Evolutionary conservation across 1,140 invertebrate species (phyloP).

Genomic region (Brachionus paranguensis): DNA sequence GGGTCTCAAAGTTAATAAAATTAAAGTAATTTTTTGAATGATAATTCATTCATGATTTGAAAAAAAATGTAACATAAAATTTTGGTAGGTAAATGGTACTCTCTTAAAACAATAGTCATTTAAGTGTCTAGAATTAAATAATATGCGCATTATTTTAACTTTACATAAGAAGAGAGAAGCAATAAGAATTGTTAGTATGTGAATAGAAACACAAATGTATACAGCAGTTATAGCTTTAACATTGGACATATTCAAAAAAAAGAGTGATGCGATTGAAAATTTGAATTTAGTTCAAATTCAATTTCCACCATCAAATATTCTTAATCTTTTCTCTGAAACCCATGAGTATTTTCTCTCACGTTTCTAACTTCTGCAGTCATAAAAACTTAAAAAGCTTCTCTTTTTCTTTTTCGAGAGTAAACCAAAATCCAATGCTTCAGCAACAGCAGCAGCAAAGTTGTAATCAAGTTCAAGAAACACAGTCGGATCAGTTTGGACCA

Average conservation of each 20-base stretch:
- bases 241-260: background rate
- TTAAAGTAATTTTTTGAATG: too few relatives aligned
- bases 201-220: background rate
- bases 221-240: background rate
- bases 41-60: too few relatives aligned
- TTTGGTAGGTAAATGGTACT: background rate
- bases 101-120: background rate
- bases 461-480: constrained; percentile 33
- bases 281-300: background rate
- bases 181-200: background rate
- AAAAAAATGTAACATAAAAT: too few relatives aligned
- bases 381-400: background rate
- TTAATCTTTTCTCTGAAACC: background rate
- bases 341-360: background rate
- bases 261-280: background rate
- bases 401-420: background rate
- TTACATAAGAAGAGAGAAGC: background rate
- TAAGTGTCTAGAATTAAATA: background rate
- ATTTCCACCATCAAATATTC: background rate
- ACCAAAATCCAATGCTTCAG: background rate
- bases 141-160: background rate
- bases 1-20: too few relatives aligned
- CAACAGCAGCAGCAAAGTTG: constrained; percentile 14
- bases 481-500: constrained; percentile 31
- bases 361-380: background rate